Percentiles rank a stretch among this genome's conserved stretches.
Conservation (phyloP, 2,797 vertebrate genomes). For the Characodon lateralis region DNA sequence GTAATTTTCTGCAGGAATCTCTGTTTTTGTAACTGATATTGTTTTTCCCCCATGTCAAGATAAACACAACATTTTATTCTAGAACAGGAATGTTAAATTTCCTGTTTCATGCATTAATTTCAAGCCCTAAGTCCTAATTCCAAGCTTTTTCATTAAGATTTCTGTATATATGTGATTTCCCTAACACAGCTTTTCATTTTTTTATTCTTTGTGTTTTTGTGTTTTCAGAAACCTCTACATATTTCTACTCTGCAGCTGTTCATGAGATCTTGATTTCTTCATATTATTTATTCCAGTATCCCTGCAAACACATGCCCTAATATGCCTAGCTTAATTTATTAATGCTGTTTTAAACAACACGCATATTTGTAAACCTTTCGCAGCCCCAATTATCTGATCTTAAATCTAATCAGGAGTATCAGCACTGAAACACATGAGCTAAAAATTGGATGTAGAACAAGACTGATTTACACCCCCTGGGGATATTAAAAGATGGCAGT, state of each 20-base stretch:
- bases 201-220: neutral
- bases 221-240: neutral
- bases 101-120: neutral
- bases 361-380: neutral
- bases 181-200: neutral
- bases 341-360: neutral
- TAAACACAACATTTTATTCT: neutral
- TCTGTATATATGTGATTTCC: neutral
- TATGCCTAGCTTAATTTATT: neutral
- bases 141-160: neutral
- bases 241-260: neutral
- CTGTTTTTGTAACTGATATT: neutral
- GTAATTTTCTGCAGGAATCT: slow-evolving; percentile 7
- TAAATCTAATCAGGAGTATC: neutral
- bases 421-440: neutral
- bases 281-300: neutral
- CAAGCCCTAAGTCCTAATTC: neutral
- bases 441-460: neutral
- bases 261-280: neutral
- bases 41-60: neutral
- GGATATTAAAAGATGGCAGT: neutral
- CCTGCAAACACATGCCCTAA: neutral
- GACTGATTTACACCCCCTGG: neutral
- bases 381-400: neutral
- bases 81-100: neutral